phyloP scores from a whole-genome alignment of 2,113 vertebrate species.

The Notechis scutatus region DNA sequence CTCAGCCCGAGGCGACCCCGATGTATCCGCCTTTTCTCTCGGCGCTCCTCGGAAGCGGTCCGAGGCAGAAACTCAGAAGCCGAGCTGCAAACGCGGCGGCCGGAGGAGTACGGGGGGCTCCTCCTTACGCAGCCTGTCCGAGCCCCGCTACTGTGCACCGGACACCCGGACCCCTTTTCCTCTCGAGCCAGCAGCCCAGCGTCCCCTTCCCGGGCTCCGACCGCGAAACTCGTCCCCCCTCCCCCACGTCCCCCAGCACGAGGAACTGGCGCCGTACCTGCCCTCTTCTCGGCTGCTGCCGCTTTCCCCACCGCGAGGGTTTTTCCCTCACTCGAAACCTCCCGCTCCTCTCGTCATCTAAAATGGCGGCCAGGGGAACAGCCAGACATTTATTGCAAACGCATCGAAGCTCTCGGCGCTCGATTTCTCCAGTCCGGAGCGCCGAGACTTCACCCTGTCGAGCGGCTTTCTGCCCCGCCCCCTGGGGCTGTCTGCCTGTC shows the following conservation, averaged over 20 bases:
- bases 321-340: not conserved
- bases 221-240: fast-evolving
- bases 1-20: not conserved
- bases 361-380: slow-evolving; percentile 51
- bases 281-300: not conserved
- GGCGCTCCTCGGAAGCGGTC: not conserved
- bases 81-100: not conserved
- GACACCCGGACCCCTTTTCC: not conserved
- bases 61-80: not conserved
- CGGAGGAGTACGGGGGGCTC: fast-evolving
- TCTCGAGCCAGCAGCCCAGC: not conserved
- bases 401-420: slow-evolving; percentile 35
- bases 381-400: slow-evolving; percentile 54
- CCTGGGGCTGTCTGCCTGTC: not conserved
- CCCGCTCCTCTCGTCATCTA: slow-evolving; percentile 46
- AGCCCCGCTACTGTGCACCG: not conserved
- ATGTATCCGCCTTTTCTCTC: not conserved
- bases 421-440: slow-evolving; percentile 11
- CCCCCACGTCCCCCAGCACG: not conserved
- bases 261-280: slow-evolving; percentile 14
- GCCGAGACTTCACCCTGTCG: slow-evolving; percentile 3
- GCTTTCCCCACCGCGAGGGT: not conserved
- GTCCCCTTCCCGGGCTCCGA: not conserved
- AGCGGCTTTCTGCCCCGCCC: not conserved
- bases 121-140: not conserved